These are phyloP conservation scores for Drosophila ironensis DNA, from an alignment of 1,140 invertebrate species.

Conservation along the genomic window DNA sequence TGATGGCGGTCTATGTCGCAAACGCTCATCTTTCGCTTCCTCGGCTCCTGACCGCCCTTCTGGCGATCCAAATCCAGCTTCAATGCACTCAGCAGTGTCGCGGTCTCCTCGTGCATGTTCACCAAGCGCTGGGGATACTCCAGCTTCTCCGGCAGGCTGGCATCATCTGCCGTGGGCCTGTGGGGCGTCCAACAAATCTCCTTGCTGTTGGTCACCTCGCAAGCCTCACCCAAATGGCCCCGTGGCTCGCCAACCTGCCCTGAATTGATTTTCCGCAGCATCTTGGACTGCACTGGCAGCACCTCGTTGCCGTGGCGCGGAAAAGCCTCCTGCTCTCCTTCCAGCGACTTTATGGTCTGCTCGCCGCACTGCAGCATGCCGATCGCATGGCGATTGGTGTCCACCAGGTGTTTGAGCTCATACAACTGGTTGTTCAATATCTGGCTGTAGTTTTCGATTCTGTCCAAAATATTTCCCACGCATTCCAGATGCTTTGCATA, in stretches of 20 bases:
- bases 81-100: background rate
- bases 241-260: background rate
- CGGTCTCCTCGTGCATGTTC: background rate
- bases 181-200: conserved; percentile 24
- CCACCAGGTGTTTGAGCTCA: conserved; percentile 17
- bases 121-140: background rate
- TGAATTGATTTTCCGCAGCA: background rate
- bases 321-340: background rate
- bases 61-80: background rate
- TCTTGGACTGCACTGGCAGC: no score
- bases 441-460: conserved; percentile 20
- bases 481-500: conserved; percentile 20
- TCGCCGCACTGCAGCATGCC: conserved; percentile 2
- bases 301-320: no score
- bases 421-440: conserved; percentile 6
- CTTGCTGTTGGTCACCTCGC: conserved; percentile 18
- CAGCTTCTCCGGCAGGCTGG: background rate
- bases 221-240: conserved; percentile 8
- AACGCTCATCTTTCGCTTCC: background rate
- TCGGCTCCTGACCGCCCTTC: background rate
- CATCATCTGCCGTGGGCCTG: conserved; percentile 1
- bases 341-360: background rate
- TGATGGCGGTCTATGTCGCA: background rate
- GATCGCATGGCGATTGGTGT: conserved; percentile 11
- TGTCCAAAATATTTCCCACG: conserved; percentile 19